A percentile compares a stretch with the other conserved stretches of the same genome.
phyloP scores from a whole-genome alignment of 2,113 vertebrate genomes.

The Porphyrio hochstetteri region DNA sequence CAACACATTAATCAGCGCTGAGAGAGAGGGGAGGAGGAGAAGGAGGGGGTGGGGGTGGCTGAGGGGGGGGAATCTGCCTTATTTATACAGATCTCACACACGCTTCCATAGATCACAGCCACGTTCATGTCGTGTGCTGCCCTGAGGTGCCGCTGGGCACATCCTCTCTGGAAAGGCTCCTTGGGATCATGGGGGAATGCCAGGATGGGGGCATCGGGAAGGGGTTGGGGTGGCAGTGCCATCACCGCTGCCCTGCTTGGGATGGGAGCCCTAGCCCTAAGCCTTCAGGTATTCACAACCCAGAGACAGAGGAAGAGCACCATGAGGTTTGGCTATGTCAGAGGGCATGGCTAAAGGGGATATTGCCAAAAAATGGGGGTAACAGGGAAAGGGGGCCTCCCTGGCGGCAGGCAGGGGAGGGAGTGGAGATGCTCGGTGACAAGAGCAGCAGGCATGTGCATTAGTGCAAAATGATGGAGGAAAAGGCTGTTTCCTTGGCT shows the following conservation, averaged over 20 bases:
- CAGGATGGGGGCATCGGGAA: rapidly evolving
- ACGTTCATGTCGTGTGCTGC: neutral
- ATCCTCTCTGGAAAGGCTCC: neutral
- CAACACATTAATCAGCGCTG: constrained; percentile 66
- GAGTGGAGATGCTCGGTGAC: rapidly evolving
- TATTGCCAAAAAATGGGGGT: neutral
- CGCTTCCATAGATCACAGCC: constrained; percentile 53
- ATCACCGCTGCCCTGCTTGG: neutral
- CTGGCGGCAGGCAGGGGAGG: rapidly evolving
- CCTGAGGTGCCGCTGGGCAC: neutral
- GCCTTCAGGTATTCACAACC: rapidly evolving
- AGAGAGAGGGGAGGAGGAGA: constrained; percentile 14
- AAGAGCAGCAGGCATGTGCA: rapidly evolving
- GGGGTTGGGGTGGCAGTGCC: neutral
- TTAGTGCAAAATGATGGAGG: neutral
- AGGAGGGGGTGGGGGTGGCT: neutral
- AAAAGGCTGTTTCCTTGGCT: neutral
- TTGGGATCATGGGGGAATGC: rapidly evolving
- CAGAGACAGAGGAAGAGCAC: rapidly evolving
- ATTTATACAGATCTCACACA: constrained; percentile 52
- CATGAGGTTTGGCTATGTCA: neutral
- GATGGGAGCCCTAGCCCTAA: rapidly evolving
- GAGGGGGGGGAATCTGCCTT: neutral
- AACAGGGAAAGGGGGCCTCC: neutral
- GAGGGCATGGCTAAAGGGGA: rapidly evolving